Conservation (phyloP, 2,888 invertebrate genomes). For the Rhyacophila evoluta region DNA sequence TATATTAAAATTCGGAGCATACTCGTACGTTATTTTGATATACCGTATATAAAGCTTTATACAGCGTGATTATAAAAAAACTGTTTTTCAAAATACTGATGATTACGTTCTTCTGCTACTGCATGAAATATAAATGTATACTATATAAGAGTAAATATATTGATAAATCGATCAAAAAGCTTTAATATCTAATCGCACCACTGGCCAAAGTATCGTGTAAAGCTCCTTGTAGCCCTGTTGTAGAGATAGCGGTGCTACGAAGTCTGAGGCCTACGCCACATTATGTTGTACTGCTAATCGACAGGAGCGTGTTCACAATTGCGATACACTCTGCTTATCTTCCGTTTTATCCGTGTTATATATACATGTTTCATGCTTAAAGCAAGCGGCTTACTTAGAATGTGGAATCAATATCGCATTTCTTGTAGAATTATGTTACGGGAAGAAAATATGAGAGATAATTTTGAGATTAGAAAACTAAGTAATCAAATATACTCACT, state of each 20-base stretch:
- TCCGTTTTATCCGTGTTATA: neutral
- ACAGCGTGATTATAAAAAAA: no score
- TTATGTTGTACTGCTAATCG: neutral
- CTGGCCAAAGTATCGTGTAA: neutral
- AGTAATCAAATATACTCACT: no score
- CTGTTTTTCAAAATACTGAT: no score
- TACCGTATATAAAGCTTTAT: no score
- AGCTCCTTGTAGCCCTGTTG: neutral
- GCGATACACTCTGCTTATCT: slow-evolving; percentile 2
- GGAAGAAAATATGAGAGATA: no score
- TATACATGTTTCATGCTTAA: neutral
- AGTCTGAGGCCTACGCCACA: neutral
- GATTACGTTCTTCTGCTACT: no score
- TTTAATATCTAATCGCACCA: neutral
- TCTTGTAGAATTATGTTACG: neutral
- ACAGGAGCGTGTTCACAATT: neutral
- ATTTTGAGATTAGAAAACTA: no score
- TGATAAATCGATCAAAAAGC: neutral
- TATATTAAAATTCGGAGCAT: no score
- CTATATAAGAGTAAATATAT: neutral
- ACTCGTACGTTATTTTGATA: no score
- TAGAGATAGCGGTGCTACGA: neutral
- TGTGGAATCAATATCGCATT: neutral
- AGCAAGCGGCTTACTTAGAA: neutral
- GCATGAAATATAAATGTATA: no score